Conservation (phyloP, 2,797 vertebrate genomes). For the Galaxias olidus region DNA sequence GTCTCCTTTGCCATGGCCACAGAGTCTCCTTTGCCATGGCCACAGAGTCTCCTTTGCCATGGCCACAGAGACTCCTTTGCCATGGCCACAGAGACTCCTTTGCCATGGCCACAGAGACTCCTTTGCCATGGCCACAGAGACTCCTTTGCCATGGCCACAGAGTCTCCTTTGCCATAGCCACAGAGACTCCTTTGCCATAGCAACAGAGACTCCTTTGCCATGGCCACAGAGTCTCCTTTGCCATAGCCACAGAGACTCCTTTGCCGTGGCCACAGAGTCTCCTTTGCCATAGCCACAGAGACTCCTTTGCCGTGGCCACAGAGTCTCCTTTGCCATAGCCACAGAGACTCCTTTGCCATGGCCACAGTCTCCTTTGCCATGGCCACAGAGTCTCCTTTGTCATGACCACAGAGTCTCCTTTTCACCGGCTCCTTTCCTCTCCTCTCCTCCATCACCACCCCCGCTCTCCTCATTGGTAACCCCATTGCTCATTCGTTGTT, state of each 20-base stretch:
- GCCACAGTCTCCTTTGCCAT: neutral
- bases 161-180: neutral
- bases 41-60: conserved; percentile 18
- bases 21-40: neutral
- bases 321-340: conserved; percentile 35
- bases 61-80: too few species aligned
- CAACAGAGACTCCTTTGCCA: conserved; percentile 13
- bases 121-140: conserved; percentile 12
- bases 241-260: conserved; percentile 9
- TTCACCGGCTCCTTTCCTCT: conserved; percentile 23
- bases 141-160: neutral
- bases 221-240: conserved; percentile 44
- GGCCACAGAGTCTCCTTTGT: neutral
- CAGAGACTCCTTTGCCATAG: conserved; percentile 42
- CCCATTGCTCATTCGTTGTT: conserved; percentile 78
- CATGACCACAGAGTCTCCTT: neutral
- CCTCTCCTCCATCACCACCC: conserved; percentile 58
- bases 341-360: conserved; percentile 15
- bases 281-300: conserved; percentile 4
- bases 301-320: too few species aligned
- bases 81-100: conserved; percentile 18
- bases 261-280: too few species aligned
- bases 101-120: too few species aligned
- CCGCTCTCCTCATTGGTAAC: conserved; percentile 62
- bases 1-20: neutral